Evolutionary conservation across 2,797 vertebrate genomes (phyloP).

Genomic region (Bucorvus abyssinicus): DNA sequence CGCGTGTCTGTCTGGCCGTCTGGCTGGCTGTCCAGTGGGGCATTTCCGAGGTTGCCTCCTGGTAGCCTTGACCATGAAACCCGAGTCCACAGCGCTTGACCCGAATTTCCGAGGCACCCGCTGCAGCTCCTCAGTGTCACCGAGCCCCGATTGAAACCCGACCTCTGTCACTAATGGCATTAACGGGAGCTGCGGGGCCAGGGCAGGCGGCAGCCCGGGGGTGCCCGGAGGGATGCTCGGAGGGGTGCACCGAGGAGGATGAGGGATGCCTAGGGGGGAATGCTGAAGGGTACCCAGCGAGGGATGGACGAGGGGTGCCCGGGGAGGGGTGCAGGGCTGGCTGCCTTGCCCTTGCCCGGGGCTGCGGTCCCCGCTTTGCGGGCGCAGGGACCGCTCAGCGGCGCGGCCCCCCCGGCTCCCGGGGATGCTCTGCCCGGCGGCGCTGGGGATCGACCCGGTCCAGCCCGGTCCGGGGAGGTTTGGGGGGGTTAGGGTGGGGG

Average conservation of each 20-base stretch:
- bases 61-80: constrained; percentile 72
- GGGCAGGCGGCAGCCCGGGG: neutral
- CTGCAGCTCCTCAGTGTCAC: constrained; percentile 59
- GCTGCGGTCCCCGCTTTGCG: rapidly evolving
- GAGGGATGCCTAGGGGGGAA: neutral
- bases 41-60: constrained; percentile 31
- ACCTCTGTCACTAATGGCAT: constrained; percentile 72
- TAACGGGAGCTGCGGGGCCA: constrained; percentile 52
- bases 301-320: neutral
- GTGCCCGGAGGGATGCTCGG: neutral
- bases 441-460: neutral
- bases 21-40: neutral
- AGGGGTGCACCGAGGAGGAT: neutral
- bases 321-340: too few relatives aligned
- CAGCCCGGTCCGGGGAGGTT: neutral
- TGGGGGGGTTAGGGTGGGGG: too few relatives aligned
- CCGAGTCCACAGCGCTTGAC: constrained; percentile 58
- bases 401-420: rapidly evolving
- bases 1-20: neutral
- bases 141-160: constrained; percentile 64
- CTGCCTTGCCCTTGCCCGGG: neutral
- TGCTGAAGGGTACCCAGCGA: neutral
- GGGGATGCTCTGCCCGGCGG: neutral
- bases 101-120: constrained; percentile 68
- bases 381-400: rapidly evolving